Base-by-base conservation (phyloP, 2,888 invertebrate genomes). In the Argynnis bischoffii region DNA sequence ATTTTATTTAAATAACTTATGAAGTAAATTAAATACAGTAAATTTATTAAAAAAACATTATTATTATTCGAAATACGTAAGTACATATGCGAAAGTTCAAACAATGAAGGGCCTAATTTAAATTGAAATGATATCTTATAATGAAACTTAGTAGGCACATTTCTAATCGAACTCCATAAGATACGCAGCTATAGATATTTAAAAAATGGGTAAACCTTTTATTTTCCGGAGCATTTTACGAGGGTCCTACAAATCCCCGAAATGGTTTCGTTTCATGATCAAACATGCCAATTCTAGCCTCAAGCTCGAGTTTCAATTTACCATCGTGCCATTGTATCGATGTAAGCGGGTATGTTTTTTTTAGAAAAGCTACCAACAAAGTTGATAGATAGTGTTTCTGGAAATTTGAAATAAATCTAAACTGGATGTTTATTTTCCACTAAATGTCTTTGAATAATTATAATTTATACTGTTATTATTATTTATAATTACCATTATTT, bases 231-330 rank as follows among this genome's bases (percentile, higher is more conserved):
- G 56, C 57, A 66, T 69, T 69, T 69, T 66, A 63, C 63, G 66
- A 66, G 57, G 69, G 61, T 59, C 35, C 54, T 47, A 66, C 59
- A 66, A 63, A 69, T 66, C 65, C 69, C 50, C 57, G 57, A 41
- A 61, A 64, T 61, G 66, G 66, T 63, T 66, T 66, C 53, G 61
- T 47, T 56, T 66, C 66, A 65, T 66, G 66, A 66, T 69, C 66
- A 59, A 66, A 60, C 60, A 60, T 60, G 31, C 50, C 60, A 31
- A 48, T 50, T 50, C 50, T 16, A 50, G 60, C 60, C 50, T 35
- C 50, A 51, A 60, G 60, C 50, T 35, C 60, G 50, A 50, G 35
- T 50, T 50, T 50, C 60, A 60, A 50, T 60, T 51, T 60, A 50
- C 50, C 31, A 60, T 35, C 31, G 50, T 48, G 31, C 31, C 50